Conservation (phyloP, 2,113 vertebrate genomes). For the Porphyrio hochstetteri region DNA sequence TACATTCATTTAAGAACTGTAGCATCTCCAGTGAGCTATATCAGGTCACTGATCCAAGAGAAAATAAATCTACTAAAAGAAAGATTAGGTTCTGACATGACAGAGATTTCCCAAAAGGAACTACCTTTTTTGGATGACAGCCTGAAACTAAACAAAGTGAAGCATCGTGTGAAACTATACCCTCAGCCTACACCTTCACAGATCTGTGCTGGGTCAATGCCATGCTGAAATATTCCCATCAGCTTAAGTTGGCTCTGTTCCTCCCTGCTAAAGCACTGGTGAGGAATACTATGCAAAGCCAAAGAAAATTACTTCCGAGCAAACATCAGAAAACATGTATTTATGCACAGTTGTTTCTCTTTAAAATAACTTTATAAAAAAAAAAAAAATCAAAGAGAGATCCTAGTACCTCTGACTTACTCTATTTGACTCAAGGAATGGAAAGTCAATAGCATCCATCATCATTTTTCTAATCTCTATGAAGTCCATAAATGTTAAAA, state of each 20-base stretch:
- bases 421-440: neutral
- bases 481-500: neutral
- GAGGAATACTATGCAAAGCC: neutral
- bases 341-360: neutral
- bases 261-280: neutral
- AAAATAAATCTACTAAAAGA: neutral
- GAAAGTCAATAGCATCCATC: neutral
- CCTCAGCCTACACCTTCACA: neutral
- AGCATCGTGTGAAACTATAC: neutral
- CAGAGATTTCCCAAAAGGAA: neutral
- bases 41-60: neutral
- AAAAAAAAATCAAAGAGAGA: neutral
- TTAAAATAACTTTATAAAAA: neutral
- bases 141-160: neutral
- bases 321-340: neutral
- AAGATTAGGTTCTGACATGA: neutral
- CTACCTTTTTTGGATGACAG: neutral
- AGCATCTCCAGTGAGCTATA: neutral
- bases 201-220: neutral
- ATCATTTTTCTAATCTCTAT: neutral
- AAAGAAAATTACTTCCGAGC: neutral
- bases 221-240: neutral
- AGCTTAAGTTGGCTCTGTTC: neutral
- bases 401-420: neutral
- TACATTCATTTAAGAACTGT: neutral